phyloP scores from a whole-genome alignment of 2,888 invertebrate genomes.

The Dolichopus griseipennis region DNA sequence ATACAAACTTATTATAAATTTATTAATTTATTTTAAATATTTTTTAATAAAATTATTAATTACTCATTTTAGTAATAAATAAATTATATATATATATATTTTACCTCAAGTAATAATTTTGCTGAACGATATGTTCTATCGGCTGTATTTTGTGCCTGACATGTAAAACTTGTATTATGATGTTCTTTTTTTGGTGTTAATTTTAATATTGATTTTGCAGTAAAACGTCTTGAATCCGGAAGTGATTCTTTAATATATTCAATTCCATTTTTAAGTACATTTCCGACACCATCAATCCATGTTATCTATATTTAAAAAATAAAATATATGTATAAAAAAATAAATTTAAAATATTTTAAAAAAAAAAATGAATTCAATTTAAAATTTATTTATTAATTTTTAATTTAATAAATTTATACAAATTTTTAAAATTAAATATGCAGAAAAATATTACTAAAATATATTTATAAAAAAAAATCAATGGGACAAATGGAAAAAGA shows the following conservation, averaged over 20 bases:
- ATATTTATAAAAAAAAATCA: no score
- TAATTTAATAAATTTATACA: background rate
- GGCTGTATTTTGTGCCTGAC: conserved; percentile 87
- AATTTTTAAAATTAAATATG: no score
- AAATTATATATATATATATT: conserved; percentile 22
- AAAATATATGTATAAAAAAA: no score
- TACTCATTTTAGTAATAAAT: no score
- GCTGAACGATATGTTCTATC: conserved; percentile 76
- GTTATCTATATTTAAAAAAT: conserved; percentile 57
- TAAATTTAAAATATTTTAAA: background rate
- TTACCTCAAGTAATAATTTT: conserved; percentile 70
- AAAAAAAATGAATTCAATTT: background rate
- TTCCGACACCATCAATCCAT: conserved; percentile 84
- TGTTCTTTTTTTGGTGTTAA: conserved; percentile 79
- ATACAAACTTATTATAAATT: no score
- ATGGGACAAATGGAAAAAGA: no score
- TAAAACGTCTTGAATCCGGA: conserved; percentile 71
- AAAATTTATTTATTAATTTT: background rate
- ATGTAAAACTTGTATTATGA: conserved; percentile 83
- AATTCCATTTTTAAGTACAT: conserved; percentile 71
- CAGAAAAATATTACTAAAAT: no score
- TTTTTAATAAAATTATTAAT: no score
- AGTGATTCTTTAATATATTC: conserved; percentile 66
- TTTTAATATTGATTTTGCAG: conserved; percentile 74
- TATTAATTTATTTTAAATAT: no score